A percentile compares a stretch with the other conserved stretches of the same genome.
These are phyloP conservation scores for Euwallacea fornicatus DNA, from an alignment of 1,140 invertebrate genomes.

Conservation along the genomic window DNA sequence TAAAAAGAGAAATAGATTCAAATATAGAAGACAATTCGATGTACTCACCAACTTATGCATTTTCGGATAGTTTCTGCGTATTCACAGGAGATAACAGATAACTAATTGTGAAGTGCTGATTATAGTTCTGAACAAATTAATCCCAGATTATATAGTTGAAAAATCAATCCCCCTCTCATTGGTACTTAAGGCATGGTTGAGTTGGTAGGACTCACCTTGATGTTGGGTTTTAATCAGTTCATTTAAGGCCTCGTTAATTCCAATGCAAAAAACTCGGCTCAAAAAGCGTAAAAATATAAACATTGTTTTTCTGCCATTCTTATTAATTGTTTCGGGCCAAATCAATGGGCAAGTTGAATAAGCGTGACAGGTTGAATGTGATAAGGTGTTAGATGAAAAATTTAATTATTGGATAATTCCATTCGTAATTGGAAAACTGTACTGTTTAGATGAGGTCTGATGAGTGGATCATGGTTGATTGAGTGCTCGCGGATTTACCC, in stretches of 20 bases:
- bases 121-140: neutral
- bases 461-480: neutral
- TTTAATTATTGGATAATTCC: neutral
- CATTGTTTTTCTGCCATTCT: neutral
- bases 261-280: conserved; percentile 4
- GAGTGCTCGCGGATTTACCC: too few relatives aligned
- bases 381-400: neutral
- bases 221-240: conserved; percentile 18
- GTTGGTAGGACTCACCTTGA: conserved; percentile 21
- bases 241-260: conserved; percentile 21
- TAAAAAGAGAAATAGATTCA: too few relatives aligned
- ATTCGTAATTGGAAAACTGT: neutral
- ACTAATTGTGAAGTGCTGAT: neutral
- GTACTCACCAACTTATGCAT: conserved; percentile 13
- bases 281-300: neutral
- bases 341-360: neutral
- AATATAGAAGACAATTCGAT: neutral
- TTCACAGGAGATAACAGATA: neutral
- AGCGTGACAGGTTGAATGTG: neutral
- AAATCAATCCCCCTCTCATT: conserved; percentile 9
- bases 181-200: conserved; percentile 13
- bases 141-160: conserved; percentile 6
- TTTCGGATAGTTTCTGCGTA: neutral
- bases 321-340: conserved; percentile 9
- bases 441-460: neutral